Evolutionary conservation across 2,113 vertebrate genomes (phyloP).

Genomic region (Platysteira castanea): DNA sequence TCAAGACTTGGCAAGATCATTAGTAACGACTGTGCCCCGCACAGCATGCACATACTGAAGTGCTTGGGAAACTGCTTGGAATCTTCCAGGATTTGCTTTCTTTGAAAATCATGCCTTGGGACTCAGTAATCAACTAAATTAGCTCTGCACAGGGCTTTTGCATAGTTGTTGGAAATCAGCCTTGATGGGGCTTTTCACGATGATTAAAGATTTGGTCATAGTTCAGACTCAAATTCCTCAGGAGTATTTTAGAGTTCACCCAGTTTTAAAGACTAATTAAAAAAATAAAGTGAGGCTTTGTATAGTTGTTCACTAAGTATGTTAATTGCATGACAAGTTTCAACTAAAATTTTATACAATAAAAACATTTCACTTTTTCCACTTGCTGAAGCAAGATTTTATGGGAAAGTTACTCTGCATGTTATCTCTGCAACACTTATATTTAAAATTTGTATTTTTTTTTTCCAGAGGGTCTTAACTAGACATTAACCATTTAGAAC

Average conservation of each 20-base stretch:
- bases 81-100: neutral
- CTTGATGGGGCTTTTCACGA: neutral
- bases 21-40: neutral
- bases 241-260: neutral
- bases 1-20: neutral
- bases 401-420: neutral
- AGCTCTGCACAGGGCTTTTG: neutral
- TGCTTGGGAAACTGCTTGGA: neutral
- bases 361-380: neutral
- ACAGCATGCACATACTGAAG: neutral
- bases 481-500: neutral
- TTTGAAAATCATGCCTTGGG: neutral
- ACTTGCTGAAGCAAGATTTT: neutral
- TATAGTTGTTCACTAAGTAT: neutral
- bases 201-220: slow-evolving; percentile 23
- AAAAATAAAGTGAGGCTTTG: neutral
- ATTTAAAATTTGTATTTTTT: neutral
- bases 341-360: neutral
- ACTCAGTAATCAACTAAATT: slow-evolving; percentile 9
- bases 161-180: neutral
- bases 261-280: neutral
- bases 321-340: slow-evolving; percentile 33
- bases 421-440: neutral
- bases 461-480: neutral
- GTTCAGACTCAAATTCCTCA: slow-evolving; percentile 21